Evolutionary conservation across 2,113 vertebrate species (phyloP).

Genomic region (Paratilapia polleni): DNA sequence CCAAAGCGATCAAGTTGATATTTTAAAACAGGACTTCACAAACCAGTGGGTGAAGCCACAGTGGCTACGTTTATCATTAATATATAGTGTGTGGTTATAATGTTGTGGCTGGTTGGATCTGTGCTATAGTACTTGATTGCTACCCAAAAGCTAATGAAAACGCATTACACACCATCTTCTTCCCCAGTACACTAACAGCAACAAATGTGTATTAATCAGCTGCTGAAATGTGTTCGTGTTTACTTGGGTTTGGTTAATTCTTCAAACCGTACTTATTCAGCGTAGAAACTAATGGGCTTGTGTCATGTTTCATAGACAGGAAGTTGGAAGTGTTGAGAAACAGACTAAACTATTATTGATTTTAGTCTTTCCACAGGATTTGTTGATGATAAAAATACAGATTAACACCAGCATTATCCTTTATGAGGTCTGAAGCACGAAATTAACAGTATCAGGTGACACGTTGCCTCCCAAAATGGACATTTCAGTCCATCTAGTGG

Average conservation of each 20-base stretch:
- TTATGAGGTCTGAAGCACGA: neutral
- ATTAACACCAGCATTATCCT: neutral
- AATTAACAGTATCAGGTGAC: neutral
- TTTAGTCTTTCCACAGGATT: neutral
- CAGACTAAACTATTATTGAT: neutral
- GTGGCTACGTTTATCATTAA: neutral
- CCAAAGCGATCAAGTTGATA: too few species aligned
- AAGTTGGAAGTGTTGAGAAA: neutral
- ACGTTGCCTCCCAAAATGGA: neutral
- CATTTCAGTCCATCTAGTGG: neutral
- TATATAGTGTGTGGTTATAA: neutral
- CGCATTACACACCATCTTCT: fast-evolving
- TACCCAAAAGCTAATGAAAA: neutral
- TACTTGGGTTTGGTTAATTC: too few species aligned
- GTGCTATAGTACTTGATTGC: neutral
- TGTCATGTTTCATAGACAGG: neutral
- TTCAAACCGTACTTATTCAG: too few species aligned
- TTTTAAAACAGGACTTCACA: too few species aligned
- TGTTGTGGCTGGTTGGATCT: neutral
- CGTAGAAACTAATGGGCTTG: neutral
- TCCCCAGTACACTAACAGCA: neutral
- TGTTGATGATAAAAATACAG: neutral
- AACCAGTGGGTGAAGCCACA: too few species aligned
- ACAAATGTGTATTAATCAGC: neutral
- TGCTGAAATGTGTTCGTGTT: neutral